A percentile compares a stretch with the other conserved stretches of the same genome.
These are phyloP conservation scores for Actinemys pallida DNA, from an alignment of 2,113 vertebrate genomes.

Conservation along the genomic window DNA sequence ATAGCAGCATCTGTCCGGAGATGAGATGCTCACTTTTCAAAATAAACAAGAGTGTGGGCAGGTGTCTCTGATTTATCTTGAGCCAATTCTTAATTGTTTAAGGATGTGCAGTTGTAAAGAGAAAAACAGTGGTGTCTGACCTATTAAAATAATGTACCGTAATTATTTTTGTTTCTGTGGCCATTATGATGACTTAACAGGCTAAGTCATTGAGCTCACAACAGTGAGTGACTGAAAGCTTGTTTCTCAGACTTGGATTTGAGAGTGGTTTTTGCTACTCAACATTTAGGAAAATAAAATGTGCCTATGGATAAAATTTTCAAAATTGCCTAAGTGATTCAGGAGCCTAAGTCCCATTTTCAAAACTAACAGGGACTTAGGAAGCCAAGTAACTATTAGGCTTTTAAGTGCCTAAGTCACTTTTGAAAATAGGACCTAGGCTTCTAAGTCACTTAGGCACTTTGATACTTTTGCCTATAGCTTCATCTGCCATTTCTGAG, in stretches of 20 bases:
- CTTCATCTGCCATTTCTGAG: not conserved
- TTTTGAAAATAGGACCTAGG: not conserved
- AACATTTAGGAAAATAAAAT: conserved; percentile 40
- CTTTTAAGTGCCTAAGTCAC: not conserved
- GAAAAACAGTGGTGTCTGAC: conserved; percentile 33
- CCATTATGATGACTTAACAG: conserved; percentile 59
- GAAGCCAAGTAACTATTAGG: not conserved
- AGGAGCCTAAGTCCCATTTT: not conserved
- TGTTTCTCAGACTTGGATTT: conserved; percentile 71
- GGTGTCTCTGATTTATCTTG: conserved; percentile 14
- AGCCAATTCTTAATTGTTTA: conserved; percentile 31
- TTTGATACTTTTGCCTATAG: not conserved
- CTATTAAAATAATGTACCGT: conserved; percentile 46
- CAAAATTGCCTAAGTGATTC: conserved; percentile 13
- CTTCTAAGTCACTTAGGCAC: not conserved
- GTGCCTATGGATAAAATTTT: conserved; percentile 30
- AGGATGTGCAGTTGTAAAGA: conserved; percentile 59
- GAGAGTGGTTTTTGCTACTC: conserved; percentile 66
- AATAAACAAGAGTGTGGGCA: conserved; percentile 41
- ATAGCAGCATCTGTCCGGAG: not conserved
- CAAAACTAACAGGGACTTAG: not conserved
- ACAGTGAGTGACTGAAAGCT: conserved; percentile 38
- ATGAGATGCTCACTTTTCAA: conserved; percentile 22
- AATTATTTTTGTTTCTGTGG: conserved; percentile 43
- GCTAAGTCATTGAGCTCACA: conserved; percentile 44